Evolutionary conservation across 2,888 invertebrate species (phyloP).

Genomic region (Drosophila heteroneura): DNA sequence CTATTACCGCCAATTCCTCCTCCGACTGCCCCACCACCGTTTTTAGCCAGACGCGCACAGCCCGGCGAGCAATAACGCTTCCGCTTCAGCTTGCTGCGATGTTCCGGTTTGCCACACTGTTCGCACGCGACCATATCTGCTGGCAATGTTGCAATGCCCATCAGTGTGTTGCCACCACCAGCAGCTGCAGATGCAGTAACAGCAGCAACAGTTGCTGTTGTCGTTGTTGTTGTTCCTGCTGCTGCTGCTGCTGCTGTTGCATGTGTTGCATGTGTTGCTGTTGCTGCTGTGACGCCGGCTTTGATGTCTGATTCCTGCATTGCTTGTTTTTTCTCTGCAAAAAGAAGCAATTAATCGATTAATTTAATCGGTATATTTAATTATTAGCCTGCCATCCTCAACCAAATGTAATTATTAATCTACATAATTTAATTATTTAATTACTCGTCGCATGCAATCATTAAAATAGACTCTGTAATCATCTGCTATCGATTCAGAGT

Average conservation of each 20-base stretch:
- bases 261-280: constrained; percentile 3
- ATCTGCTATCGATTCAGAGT: too few species aligned
- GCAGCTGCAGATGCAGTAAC: background rate
- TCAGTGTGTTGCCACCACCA: constrained; percentile 6
- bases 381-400: too few species aligned
- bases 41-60: constrained; percentile 87
- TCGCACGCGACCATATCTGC: constrained; percentile 87
- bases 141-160: constrained; percentile 52
- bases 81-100: constrained; percentile 89
- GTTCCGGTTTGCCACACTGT: constrained; percentile 89
- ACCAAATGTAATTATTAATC: too few species aligned
- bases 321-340: constrained; percentile 82
- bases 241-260: constrained; percentile 10
- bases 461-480: too few species aligned
- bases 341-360: background rate
- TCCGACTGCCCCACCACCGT: background rate
- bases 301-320: constrained; percentile 77
- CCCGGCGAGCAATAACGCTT: constrained; percentile 91
- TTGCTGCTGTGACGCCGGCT: constrained; percentile 17
- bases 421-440: too few species aligned
- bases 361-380: background rate
- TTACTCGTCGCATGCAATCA: too few species aligned
- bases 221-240: constrained; percentile 14
- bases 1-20: background rate
- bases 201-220: constrained; percentile 8